A percentile compares a stretch with the other conserved stretches of the same genome.
Conservation (phyloP, 2,888 invertebrate species). For the Dicyrtoma fusca region DNA sequence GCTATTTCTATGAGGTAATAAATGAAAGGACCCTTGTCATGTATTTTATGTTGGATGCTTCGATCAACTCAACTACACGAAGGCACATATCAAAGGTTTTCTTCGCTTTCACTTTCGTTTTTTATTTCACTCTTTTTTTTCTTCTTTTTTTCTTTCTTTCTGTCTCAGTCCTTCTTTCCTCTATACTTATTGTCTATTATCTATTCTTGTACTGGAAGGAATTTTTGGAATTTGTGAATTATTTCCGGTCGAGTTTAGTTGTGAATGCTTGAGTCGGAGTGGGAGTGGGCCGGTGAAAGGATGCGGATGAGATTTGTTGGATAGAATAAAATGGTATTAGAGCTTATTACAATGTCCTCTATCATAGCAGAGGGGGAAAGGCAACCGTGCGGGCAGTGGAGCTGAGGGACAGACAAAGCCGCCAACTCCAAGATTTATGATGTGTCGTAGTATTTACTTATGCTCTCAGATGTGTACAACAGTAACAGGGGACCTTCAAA, state of each 20-base stretch:
- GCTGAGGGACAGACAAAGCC: conserved; percentile 8
- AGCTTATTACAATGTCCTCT: conserved; percentile 19
- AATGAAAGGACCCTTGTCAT: no score
- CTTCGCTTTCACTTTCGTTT: no score
- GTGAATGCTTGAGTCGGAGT: background rate
- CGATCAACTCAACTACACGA: no score
- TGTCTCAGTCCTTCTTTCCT: no score
- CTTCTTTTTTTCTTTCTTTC: no score
- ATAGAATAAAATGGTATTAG: conserved; percentile 16
- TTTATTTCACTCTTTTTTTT: no score
- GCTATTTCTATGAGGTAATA: no score
- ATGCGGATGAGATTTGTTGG: background rate
- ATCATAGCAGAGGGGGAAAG: background rate
- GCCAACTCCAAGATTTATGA: conserved; percentile 22
- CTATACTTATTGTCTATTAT: conserved; percentile 2
- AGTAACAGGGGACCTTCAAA: no score
- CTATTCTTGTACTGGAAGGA: no score
- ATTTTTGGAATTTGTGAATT: background rate
- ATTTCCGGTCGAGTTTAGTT: conserved; percentile 1
- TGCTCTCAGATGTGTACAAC: background rate
- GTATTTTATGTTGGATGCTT: no score
- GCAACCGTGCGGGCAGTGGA: no score
- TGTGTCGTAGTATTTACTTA: conserved; percentile 31
- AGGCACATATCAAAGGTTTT: no score
- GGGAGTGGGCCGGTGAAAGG: background rate